Base-by-base conservation (phyloP, 2,888 invertebrate genomes). In the Caenorhabditis parvicauda region DNA sequence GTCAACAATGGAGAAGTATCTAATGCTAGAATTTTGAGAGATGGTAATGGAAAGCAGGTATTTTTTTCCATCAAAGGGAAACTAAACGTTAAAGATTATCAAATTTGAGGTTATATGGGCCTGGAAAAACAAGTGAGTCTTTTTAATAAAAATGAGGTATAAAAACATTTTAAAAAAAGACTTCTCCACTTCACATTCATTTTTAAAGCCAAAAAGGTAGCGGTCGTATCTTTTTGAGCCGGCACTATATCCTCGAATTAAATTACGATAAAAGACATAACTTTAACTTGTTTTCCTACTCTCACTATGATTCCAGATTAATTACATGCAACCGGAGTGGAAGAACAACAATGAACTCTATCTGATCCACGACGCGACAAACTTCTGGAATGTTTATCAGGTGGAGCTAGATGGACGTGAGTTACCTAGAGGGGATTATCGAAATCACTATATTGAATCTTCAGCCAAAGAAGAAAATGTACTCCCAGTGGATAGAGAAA, bases 351-450 rank as follows among this genome's bases (percentile, higher is more conserved):
- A 80, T 54, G 57, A 76, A 22, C 69, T 83, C 17, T 67, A 81
- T 43, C 80, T 77, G 58, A 76, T 83, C 39, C 68, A 81, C 49
- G 83, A 83, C 68, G 67, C 74, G 39, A 77, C 79, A 19, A 78
- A 82, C 52, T 83, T 82, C 81, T 83, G 83, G 82, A 83, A 83
- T 59, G 64, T 83, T 45, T 83, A 83, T 66, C 68, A 67, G 54
- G 71, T 81, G 51, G 74, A 77, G 4, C 38, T 51, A 3, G 49
- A 54, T 12, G 48, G 12, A 12, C 49, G 52, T 52, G 35, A 41
- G 25, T 41, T 35, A 17, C 14, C 21, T 9, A 38, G 19, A 19
- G 14, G 24, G 25, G 37, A 22, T n/a, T 51, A 50, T 51, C 25
- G 3, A 5, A 9, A 12, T 17, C 9, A 22, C 3, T 1, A 49